Evolutionary conservation across 2,888 invertebrate species (phyloP).

Genomic region (Clostera curtula): DNA sequence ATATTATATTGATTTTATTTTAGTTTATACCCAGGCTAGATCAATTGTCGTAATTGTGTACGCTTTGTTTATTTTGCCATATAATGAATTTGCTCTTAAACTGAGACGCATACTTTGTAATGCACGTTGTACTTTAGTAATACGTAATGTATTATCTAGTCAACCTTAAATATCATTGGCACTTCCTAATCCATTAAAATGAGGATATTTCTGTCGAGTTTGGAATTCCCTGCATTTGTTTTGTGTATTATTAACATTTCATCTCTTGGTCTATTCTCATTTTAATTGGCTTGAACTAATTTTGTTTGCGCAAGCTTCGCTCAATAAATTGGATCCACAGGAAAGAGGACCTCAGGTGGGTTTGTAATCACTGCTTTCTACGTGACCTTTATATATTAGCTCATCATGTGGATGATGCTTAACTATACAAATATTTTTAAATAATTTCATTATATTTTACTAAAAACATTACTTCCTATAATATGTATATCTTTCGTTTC

Average conservation of each 20-base stretch:
- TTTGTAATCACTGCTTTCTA: slow-evolving; percentile 38
- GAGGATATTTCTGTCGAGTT: too few species aligned
- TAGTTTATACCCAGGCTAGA: too few species aligned
- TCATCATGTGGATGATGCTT: too few species aligned
- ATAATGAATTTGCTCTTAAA: not conserved
- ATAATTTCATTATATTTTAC: too few species aligned
- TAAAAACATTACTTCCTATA: not conserved
- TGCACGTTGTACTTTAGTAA: slow-evolving; percentile 1
- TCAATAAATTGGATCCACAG: slow-evolving; percentile 67
- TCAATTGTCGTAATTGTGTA: too few species aligned
- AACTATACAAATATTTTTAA: too few species aligned
- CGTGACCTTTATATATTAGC: too few species aligned
- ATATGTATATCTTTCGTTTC: slow-evolving; percentile 1
- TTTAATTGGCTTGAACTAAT: slow-evolving; percentile 70
- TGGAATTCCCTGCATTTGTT: too few species aligned
- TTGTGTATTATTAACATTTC: too few species aligned
- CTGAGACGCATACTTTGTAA: not conserved
- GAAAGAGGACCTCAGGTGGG: slow-evolving; percentile 59
- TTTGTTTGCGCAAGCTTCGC: slow-evolving; percentile 74
- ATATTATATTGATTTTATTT: too few species aligned
- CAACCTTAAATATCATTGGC: slow-evolving; percentile 6
- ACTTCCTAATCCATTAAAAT: slow-evolving; percentile 21
- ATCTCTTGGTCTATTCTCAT: slow-evolving; percentile 42
- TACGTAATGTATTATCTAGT: not conserved
- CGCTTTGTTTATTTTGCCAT: not conserved